A percentile compares a stretch with the other conserved stretches of the same genome.
Evolutionary conservation across 2,888 invertebrate genomes (phyloP).

Genomic region (Mayetiola destructor): DNA sequence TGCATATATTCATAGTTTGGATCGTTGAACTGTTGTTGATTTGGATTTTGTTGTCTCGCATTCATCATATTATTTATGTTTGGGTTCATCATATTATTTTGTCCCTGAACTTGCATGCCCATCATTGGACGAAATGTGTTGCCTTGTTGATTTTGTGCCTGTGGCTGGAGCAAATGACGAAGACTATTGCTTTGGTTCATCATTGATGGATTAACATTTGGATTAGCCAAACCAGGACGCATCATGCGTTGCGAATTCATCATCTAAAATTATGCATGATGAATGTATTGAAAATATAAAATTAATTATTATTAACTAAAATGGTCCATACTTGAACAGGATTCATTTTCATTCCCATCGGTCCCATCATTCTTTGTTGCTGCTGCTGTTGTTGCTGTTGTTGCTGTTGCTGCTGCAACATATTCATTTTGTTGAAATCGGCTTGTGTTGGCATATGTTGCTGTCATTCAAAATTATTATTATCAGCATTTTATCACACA

Average conservation of each 20-base stretch:
- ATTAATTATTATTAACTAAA: constrained; percentile 25
- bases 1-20: constrained; percentile 1
- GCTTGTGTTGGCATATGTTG: constrained; percentile 10
- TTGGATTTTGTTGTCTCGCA: constrained; percentile 17
- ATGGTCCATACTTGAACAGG: constrained; percentile 18
- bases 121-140: constrained; percentile 19
- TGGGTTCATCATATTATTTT: constrained; percentile 21
- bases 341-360: constrained; percentile 20
- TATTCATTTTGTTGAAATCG: neutral
- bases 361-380: neutral
- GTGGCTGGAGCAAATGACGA: constrained; percentile 49
- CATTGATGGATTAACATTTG: constrained; percentile 42
- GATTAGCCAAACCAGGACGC: constrained; percentile 58
- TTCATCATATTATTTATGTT: constrained; percentile 22
- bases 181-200: constrained; percentile 72
- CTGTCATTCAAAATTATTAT: neutral
- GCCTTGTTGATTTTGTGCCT: neutral
- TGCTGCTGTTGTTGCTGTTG: constrained; percentile 15
- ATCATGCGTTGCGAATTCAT: constrained; percentile 47
- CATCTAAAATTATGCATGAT: neutral
- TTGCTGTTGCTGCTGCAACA: constrained; percentile 14
- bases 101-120: constrained; percentile 22
- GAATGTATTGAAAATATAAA: neutral
- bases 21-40: constrained; percentile 18
- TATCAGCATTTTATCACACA: neutral